These are phyloP conservation scores for Sander vitreus DNA, from an alignment of 2,113 vertebrate genomes.

Conservation along the genomic window DNA sequence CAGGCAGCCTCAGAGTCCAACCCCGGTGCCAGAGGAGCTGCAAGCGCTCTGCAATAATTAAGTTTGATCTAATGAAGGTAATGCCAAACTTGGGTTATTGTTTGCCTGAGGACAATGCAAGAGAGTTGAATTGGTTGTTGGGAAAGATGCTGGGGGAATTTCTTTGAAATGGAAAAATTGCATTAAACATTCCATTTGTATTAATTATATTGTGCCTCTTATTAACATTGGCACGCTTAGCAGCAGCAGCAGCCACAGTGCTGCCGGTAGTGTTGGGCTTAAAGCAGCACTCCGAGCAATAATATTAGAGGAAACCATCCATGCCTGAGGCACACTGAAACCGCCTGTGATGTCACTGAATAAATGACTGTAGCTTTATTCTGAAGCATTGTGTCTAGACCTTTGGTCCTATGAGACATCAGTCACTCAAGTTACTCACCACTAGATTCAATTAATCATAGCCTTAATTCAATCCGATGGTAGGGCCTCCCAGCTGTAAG, in stretches of 20 bases:
- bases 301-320: slow-evolving; percentile 60
- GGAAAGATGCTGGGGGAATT: slow-evolving; percentile 68
- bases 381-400: slow-evolving; percentile 65
- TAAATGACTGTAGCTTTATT: slow-evolving; percentile 53
- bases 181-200: slow-evolving; percentile 85
- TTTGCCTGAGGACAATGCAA: slow-evolving; percentile 69
- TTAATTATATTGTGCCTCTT: slow-evolving; percentile 73
- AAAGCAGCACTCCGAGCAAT: slow-evolving; percentile 54
- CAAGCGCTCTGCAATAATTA: slow-evolving; percentile 54
- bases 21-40: slow-evolving; percentile 1
- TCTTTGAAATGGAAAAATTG: slow-evolving; percentile 84
- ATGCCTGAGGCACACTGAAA: slow-evolving; percentile 54
- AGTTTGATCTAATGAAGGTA: slow-evolving; percentile 74
- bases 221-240: slow-evolving; percentile 55
- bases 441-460: slow-evolving; percentile 74
- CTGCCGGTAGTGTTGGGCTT: slow-evolving; percentile 48
- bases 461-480: slow-evolving; percentile 73
- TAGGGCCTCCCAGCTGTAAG: slow-evolving; percentile 58
- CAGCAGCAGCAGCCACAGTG: slow-evolving; percentile 32
- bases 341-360: slow-evolving; percentile 60
- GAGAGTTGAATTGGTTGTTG: slow-evolving; percentile 60
- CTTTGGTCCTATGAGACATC: slow-evolving; percentile 68
- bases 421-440: slow-evolving; percentile 73
- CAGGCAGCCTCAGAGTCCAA: background rate
- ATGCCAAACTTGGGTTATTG: slow-evolving; percentile 69